Base-by-base conservation (phyloP, 2,113 vertebrate genomes). In the Nyctereutes procyonoides region DNA sequence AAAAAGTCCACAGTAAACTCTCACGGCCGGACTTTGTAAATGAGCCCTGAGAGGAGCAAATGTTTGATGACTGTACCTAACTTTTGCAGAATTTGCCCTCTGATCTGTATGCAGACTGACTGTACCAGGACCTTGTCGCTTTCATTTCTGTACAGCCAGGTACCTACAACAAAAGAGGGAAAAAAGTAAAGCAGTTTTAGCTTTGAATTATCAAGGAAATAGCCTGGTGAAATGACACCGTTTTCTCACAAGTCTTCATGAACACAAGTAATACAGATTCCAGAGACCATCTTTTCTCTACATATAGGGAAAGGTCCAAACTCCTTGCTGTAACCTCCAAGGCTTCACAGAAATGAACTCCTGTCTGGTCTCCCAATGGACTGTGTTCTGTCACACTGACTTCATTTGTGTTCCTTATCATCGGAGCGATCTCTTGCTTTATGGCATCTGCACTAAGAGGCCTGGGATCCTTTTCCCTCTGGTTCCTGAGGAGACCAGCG, bases 21-120 rank as follows among this genome's bases (percentile, higher is more conserved):
- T 32, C 5, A 0, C 2, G 53, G 32, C 28, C 28, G 55, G 19
- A 53, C 10, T 71, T 73, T 7, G 56, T 28, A 56, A 43, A 5
- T 5, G 38, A 71, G 35, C 56, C 32, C 26, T 6, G 35, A 58
- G 63, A 63, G 48, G 20, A 1, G 1, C 1, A 17, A 14, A 9
- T 5, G 43, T 24, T 0, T 17, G n/a, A 14, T 0, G 20, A 26
- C 19, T 87, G 90, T 97, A 99, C 99, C 99, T 0, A 99, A 98
- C 97, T 99, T 99, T 93, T 99, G 99, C 85, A 99, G 98, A 97
- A 99, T 99, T 95, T 99, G 99, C 30, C 99, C 99, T 92, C 99
- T 99, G 93, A 99, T 99, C 97, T 99, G 99, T 58, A 99, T 95
- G 81, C 99, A 99, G 53, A 99, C 99, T 0, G 99, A 99, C 97